These are phyloP conservation scores for Mormyrus lacerda DNA, from an alignment of 2,113 vertebrate genomes.

Conservation along the genomic window DNA sequence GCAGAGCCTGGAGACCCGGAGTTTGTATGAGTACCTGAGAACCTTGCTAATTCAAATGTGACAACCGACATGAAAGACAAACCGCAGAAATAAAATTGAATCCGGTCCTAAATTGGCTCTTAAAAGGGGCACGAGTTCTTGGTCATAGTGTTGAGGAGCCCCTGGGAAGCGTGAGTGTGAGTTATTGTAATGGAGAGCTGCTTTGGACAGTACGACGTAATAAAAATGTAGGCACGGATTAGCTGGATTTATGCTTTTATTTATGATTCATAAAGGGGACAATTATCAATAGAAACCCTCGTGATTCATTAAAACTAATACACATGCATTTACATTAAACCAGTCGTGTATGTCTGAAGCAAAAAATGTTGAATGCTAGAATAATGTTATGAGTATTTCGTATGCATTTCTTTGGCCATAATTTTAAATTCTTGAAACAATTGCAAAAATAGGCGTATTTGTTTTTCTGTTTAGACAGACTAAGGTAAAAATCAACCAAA, in stretches of 20 bases:
- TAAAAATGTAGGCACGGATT: constrained; percentile 38
- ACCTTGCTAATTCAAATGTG: background rate
- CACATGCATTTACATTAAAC: background rate
- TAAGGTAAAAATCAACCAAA: background rate
- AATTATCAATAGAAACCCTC: constrained; percentile 40
- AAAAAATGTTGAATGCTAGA: background rate
- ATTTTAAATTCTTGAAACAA: background rate
- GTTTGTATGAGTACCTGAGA: background rate
- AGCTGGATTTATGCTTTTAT: constrained; percentile 58
- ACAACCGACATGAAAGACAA: background rate
- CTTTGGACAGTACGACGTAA: constrained; percentile 46
- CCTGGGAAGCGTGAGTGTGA: constrained; percentile 40
- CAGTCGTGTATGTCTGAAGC: background rate
- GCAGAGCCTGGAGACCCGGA: background rate
- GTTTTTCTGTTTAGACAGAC: background rate
- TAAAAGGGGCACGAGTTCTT: constrained; percentile 32
- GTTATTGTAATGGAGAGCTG: constrained; percentile 57
- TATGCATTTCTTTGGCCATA: background rate
- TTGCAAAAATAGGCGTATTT: background rate
- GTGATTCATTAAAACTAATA: background rate
- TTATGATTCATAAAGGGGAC: constrained; percentile 60
- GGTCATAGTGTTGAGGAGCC: constrained; percentile 60
- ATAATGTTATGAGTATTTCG: background rate
- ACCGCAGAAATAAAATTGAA: background rate
- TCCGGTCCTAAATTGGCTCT: constrained; percentile 20